Evolutionary conservation across 2,113 vertebrate genomes (phyloP), one percentile per base, ranked within the genome.

Genomic region (Urocynchramus pylzowi): DNA sequence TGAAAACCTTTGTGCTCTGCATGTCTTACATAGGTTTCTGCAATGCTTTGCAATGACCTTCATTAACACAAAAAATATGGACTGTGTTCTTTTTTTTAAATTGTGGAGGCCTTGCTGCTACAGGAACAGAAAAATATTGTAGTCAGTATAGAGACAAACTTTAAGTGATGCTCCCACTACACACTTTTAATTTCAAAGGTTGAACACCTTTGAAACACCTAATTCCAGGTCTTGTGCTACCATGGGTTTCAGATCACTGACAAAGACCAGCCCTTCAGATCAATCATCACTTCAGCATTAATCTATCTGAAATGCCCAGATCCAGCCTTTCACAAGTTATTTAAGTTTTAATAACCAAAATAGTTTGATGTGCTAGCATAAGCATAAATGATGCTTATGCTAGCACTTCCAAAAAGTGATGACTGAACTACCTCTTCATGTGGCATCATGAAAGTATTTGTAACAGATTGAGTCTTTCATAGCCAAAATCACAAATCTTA

Each of bases 401-500:
- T 41, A 87, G 50, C 39, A 83, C 71, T 89, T 92, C 88, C 19
- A 64, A 87, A 86, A 94, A 47, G 50, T 83, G 87, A 67, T 82
- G 42, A 37, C 23, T 60, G 42, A 91, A 84, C 41, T 95, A 94
- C 84, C 37, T 96, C 69, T 90, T 78, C 70, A 90, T 50, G 61
- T 71, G 65, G 67, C 84, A 93, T 95, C 44, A 82, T 75, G 79
- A 92, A 97, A 96, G 54, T 68, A 84, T 81, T 96, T 88, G 21
- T 84, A 94, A 93, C 39, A 13, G 33, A 68, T 47, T 69, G 28
- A 97, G 75, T 84, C 83, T 89, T 87, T 74, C 81, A 57, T 74
- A 91, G 69, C 31, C 80, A 93, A 87, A 96, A 97, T 96, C 84
- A 89, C 74, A 96, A 96, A 95, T 78, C 96, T 84, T 94, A 96